phyloP scores from a whole-genome alignment of 2,888 invertebrate species.

The Drosophila dives region DNA sequence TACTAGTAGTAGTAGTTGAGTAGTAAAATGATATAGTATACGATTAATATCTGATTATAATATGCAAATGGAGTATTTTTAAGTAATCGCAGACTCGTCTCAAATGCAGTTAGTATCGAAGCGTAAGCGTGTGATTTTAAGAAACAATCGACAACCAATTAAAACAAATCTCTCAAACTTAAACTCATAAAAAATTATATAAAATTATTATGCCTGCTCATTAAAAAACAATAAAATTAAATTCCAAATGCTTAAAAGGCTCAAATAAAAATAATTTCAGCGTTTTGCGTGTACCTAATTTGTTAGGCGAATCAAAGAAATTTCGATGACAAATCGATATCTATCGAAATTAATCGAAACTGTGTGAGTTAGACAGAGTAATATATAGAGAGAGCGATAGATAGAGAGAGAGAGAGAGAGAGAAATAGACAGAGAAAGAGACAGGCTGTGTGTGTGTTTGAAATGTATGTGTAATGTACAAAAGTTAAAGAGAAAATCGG shows the following conservation, averaged over 20 bases:
- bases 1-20: conserved; percentile 19
- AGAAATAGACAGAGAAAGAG: conserved; percentile 54
- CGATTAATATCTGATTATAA: conserved; percentile 45
- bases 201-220: conserved; percentile 28
- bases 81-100: conserved; percentile 52
- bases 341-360: conserved; percentile 54
- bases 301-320: conserved; percentile 23
- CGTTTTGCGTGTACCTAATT: conserved; percentile 47
- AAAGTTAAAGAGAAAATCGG: conserved; percentile 30
- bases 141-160: conserved; percentile 15
- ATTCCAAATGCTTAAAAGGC: conserved; percentile 12
- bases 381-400: conserved; percentile 38
- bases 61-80: conserved; percentile 52
- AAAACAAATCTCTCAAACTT: background rate
- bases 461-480: conserved; percentile 29
- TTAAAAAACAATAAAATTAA: background rate
- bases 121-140: conserved; percentile 71
- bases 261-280: conserved; percentile 23
- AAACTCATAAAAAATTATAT: background rate
- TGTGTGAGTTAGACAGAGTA: conserved; percentile 57
- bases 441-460: conserved; percentile 65
- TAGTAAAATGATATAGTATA: conserved; percentile 35
- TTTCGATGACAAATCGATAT: conserved; percentile 38
- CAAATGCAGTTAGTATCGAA: conserved; percentile 76
- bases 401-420: conserved; percentile 54